Percentiles rank a stretch among this genome's conserved stretches.
Evolutionary conservation across 2,113 vertebrate species (phyloP).

Genomic region (Tor tambroides): DNA sequence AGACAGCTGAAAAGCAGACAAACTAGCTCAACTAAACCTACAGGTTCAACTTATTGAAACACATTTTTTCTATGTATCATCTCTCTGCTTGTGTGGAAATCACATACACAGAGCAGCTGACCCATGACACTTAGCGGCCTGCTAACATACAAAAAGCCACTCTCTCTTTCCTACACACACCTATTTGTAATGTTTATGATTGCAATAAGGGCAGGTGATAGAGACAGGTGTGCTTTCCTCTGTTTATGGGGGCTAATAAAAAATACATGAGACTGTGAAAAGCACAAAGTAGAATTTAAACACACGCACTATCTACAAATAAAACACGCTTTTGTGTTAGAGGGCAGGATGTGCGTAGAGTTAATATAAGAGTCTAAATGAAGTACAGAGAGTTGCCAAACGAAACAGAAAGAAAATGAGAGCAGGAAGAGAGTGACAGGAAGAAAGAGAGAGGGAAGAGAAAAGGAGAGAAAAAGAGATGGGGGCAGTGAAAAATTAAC

Average conservation of each 20-base stretch:
- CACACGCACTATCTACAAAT: not conserved
- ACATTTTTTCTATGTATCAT: constrained; percentile 15
- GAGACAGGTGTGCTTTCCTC: constrained; percentile 22
- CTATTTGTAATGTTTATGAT: constrained; percentile 36
- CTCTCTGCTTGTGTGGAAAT: constrained; percentile 15
- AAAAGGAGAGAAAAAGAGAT: constrained; percentile 59
- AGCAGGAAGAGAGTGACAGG: constrained; percentile 36
- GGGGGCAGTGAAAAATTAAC: constrained; percentile 57
- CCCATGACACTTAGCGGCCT: constrained; percentile 16
- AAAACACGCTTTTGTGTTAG: not conserved
- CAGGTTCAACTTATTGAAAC: constrained; percentile 39
- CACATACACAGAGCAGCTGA: constrained; percentile 25
- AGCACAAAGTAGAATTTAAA: constrained; percentile 21
- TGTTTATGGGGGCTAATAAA: constrained; percentile 42
- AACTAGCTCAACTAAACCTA: constrained; percentile 52
- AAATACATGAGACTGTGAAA: constrained; percentile 43
- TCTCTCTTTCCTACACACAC: not conserved
- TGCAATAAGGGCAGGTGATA: constrained; percentile 37
- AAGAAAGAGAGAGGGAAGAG: constrained; percentile 61
- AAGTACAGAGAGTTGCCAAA: not conserved
- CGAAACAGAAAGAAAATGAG: constrained; percentile 6
- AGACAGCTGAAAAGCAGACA: constrained; percentile 51
- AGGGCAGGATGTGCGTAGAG: not conserved
- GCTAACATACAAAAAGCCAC: constrained; percentile 27
- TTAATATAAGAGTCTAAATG: not conserved